Evolutionary conservation across 2,888 invertebrate genomes (phyloP), one percentile per base, ranked within the genome.

Genomic region (Cordilura impudica): DNA sequence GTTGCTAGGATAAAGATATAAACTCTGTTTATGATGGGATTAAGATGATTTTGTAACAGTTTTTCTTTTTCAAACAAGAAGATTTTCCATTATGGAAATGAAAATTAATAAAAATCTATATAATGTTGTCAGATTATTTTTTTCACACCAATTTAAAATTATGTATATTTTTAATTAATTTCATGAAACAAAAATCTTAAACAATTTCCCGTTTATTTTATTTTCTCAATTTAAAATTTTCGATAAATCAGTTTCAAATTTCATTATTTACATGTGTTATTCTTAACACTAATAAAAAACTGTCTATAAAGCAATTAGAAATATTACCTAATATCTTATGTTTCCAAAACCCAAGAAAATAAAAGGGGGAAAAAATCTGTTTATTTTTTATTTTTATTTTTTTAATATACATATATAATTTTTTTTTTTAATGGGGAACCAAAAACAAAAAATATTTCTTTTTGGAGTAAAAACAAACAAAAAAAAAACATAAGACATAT

Each of bases 401-500:
- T 29, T 31, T 18, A 35, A 23, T 47, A 16, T n/a, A n/a, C n/a
- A n/a, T n/a, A n/a, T n/a, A n/a, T n/a, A n/a, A n/a, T n/a, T n/a
- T 23, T 39, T 39, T 39, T 63, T 69, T 56, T 75, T 75, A 39
- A 49, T 49, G n/a, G 63, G 51, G 7, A 67, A 53, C 19, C 47
- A 43, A 79, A 56, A 26, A 51, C 43, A 71, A 71, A 74, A 54
- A 73, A 65, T 47, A 4, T 63, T 60, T 47, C 56, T 54, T 10
- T 14, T 16, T 21, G 35, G 16, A n/a, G n/a, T n/a, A n/a, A n/a
- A n/a, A n/a, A n/a, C 26, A 16, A 53, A 66, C 16, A 51, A 47
- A 63, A 43, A 66, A 26, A 61, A 58, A 60, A 18, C 29, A 61
- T 35, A 79, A 75, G 78, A 79, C 71, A 79, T 75, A 75, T 79